Conservation (phyloP, 2,797 vertebrate genomes). For the Tinamus major region DNA sequence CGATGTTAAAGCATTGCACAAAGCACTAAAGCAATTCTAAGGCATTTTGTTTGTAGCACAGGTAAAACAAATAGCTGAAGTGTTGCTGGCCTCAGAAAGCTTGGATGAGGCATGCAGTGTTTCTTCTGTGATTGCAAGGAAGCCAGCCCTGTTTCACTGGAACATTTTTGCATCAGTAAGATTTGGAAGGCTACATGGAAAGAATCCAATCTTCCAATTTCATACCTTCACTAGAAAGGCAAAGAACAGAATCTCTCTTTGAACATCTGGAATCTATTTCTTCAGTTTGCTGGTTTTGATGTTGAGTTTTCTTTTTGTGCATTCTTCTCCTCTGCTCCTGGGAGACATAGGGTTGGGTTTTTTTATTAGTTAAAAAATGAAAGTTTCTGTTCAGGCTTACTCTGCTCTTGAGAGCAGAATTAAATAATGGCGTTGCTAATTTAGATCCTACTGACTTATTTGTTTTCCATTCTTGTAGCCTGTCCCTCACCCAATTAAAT, state of each 20-base stretch:
- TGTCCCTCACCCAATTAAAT: not conserved
- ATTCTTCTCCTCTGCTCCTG: conserved; percentile 10
- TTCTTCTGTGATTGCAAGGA: not conserved
- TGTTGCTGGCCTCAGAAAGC: not conserved
- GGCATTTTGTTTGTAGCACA: not conserved
- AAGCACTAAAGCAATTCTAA: not conserved
- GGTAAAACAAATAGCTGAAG: not conserved
- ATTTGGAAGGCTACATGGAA: conserved; percentile 34
- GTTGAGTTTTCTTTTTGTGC: conserved; percentile 4
- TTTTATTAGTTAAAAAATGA: conserved; percentile 41
- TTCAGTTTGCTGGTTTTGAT: conserved; percentile 6
- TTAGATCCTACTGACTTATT: not conserved
- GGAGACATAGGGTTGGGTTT: not conserved
- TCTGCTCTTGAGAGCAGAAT: not conserved
- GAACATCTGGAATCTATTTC: conserved; percentile 55
- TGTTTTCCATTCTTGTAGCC: conserved; percentile 9
- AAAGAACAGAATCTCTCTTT: conserved; percentile 10
- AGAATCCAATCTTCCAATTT: conserved; percentile 13
- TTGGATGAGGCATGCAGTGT: not conserved
- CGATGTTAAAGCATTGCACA: not conserved
- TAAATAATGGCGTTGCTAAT: conserved; percentile 1
- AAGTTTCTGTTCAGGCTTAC: conserved; percentile 32
- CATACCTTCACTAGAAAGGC: conserved; percentile 18
- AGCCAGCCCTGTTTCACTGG: not conserved
- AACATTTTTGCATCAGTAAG: conserved; percentile 20